A percentile compares a stretch with the other conserved stretches of the same genome.
These are phyloP conservation scores for Temnothorax rugatulus DNA, from an alignment of 2,888 invertebrate species.

Conservation along the genomic window DNA sequence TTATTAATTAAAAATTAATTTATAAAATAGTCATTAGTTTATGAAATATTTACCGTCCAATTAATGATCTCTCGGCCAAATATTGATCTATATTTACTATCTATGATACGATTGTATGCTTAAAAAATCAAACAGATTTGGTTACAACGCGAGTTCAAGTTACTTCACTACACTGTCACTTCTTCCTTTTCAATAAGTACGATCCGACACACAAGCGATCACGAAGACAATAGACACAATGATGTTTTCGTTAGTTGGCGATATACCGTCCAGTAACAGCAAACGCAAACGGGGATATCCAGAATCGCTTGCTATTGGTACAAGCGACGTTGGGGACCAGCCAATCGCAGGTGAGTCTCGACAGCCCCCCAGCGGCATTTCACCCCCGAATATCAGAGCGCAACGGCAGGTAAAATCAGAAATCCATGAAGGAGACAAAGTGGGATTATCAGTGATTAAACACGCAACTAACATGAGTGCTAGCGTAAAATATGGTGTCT, in stretches of 20 bases:
- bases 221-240: slow-evolving; percentile 81
- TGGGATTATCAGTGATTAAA: slow-evolving; percentile 30
- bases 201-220: slow-evolving; percentile 80
- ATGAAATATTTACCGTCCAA: slow-evolving; percentile 40
- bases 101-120: background rate
- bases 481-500: background rate
- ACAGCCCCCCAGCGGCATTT: slow-evolving; percentile 73
- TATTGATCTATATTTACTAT: slow-evolving; percentile 13
- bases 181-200: slow-evolving; percentile 60
- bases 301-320: slow-evolving; percentile 80
- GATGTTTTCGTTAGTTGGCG: slow-evolving; percentile 81
- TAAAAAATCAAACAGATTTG: background rate
- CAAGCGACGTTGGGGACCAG: slow-evolving; percentile 68
- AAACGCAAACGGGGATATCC: slow-evolving; percentile 76
- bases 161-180: slow-evolving; percentile 49
- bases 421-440: slow-evolving; percentile 63
- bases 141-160: background rate
- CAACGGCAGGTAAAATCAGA: slow-evolving; percentile 78
- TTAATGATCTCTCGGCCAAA: slow-evolving; percentile 7
- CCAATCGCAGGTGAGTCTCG: slow-evolving; percentile 80
- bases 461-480: background rate
- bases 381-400: slow-evolving; percentile 72
- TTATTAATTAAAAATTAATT: slow-evolving; percentile 8
- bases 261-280: slow-evolving; percentile 75
- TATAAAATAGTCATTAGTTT: background rate